Evolutionary conservation across 2,797 vertebrate genomes (phyloP).

Genomic region (Pangasius krempfi): DNA sequence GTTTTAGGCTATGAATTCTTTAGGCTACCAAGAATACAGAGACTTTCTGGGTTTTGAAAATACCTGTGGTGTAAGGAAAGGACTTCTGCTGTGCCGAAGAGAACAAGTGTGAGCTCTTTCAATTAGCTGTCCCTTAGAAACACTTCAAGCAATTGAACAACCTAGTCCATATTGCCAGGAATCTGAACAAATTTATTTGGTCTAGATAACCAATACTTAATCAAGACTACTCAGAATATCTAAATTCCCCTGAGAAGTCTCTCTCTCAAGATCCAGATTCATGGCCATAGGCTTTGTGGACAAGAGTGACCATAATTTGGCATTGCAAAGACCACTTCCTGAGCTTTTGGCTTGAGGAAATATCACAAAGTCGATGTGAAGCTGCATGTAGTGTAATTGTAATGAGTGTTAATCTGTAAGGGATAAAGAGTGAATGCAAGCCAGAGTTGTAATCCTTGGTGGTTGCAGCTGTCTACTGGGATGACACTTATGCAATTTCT

Average conservation of each 20-base stretch:
- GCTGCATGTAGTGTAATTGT: not conserved
- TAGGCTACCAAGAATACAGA: not conserved
- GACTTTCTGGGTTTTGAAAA: not conserved
- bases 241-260: conserved; percentile 1
- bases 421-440: not conserved
- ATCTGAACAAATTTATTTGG: not conserved
- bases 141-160: not conserved
- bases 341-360: not conserved
- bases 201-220: not conserved
- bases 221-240: not conserved
- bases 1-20: not conserved
- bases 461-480: not conserved
- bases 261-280: not conserved
- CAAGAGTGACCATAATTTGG: not conserved
- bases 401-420: not conserved
- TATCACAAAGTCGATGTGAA: not conserved
- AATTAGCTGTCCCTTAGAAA: not conserved
- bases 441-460: conserved; percentile 3
- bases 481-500: not conserved
- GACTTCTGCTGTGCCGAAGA: not conserved
- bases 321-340: not conserved
- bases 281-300: not conserved
- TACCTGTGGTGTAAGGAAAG: not conserved
- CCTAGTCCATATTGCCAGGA: not conserved
- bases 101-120: not conserved